Percentiles rank a stretch among this genome's conserved stretches.
phyloP scores from a whole-genome alignment of 1,140 invertebrate species.

The Capitella teleta region DNA sequence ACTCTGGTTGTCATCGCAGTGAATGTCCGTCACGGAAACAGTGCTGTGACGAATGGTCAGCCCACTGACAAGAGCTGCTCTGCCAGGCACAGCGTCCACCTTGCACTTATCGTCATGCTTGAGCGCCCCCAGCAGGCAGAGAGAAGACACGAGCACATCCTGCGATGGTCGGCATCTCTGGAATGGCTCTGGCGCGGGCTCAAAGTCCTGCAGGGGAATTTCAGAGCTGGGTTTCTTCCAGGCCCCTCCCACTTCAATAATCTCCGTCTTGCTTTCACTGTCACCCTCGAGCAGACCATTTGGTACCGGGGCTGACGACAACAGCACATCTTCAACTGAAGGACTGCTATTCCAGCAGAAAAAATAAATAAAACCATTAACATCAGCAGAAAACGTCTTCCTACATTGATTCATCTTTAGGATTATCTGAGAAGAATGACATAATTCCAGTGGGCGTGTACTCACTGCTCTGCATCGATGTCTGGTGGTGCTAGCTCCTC shows the following conservation, averaged over 20 bases:
- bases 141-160: slow-evolving; percentile 28
- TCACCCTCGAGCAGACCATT: not conserved
- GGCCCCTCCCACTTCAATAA: slow-evolving; percentile 2
- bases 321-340: too few species aligned
- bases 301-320: not conserved
- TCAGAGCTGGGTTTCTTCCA: slow-evolving; percentile 3
- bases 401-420: too few species aligned
- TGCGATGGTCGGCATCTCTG: slow-evolving; percentile 24
- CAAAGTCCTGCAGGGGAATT: not conserved
- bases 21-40: slow-evolving; percentile 3
- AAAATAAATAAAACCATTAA: too few species aligned
- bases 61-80: slow-evolving; percentile 31
- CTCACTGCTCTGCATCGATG: too few species aligned
- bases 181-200: not conserved
- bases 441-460: too few species aligned
- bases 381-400: too few species aligned
- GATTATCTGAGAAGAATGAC: too few species aligned
- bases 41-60: slow-evolving; percentile 23
- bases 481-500: not conserved
- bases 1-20: not conserved
- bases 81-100: slow-evolving; percentile 1
- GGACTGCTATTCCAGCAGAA: too few species aligned
- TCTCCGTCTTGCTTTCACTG: not conserved
- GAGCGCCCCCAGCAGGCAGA: slow-evolving; percentile 26
- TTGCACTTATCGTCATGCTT: not conserved